These are phyloP conservation scores for Tribolium madens DNA, from an alignment of 1,140 invertebrate genomes.

Conservation along the genomic window DNA sequence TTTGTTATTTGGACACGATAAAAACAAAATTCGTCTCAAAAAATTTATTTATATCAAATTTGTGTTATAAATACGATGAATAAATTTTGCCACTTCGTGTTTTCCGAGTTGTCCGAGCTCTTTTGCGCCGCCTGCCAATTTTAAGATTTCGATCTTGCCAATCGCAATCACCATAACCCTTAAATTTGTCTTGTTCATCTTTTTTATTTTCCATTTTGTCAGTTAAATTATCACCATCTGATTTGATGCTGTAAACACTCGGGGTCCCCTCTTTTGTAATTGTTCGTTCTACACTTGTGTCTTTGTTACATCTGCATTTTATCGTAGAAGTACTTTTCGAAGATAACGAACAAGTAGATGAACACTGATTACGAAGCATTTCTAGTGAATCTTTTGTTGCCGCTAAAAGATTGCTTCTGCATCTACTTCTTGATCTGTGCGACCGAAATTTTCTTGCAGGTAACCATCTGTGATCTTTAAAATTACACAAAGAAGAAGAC, in stretches of 20 bases:
- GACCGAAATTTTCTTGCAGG: neutral
- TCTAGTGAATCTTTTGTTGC: neutral
- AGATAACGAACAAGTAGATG: neutral
- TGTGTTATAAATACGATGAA: neutral
- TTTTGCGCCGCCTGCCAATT: neutral
- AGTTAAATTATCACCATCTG: neutral
- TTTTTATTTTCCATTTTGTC: neutral
- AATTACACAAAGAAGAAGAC: conserved; percentile 51
- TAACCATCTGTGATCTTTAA: conserved; percentile 28
- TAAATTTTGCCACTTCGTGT: conserved; percentile 17
- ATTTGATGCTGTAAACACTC: conserved; percentile 4
- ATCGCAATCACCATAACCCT: neutral
- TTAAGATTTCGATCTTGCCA: neutral
- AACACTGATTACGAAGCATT: neutral
- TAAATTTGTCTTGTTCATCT: neutral
- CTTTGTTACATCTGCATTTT: neutral
- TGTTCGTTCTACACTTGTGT: neutral
- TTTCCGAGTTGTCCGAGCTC: neutral
- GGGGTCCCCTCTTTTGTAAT: neutral
- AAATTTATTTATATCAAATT: neutral
- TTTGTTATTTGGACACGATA: neutral
- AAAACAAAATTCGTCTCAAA: neutral
- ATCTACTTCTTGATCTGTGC: conserved; percentile 2
- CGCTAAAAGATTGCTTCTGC: neutral
- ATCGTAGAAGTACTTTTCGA: neutral